Percentiles rank a stretch among this genome's conserved stretches.
phyloP scores from a whole-genome alignment of 2,797 vertebrate species.

The Schizothorax lantsangensis region DNA sequence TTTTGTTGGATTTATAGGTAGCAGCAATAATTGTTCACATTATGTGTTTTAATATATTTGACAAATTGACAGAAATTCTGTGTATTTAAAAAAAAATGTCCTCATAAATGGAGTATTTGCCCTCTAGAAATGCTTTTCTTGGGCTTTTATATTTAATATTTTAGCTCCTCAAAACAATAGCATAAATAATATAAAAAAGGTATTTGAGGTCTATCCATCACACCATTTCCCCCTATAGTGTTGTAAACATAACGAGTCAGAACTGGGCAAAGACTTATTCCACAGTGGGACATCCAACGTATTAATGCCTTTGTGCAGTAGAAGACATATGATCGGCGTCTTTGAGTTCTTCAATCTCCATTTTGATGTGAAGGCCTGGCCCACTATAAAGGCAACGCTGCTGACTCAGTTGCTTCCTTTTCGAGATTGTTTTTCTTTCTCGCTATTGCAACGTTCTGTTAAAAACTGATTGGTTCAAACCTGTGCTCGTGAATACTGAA shows the following conservation, averaged over 20 bases:
- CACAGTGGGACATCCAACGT: constrained; percentile 59
- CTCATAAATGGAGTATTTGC: background rate
- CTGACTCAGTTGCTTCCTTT: constrained; percentile 64
- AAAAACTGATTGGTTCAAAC: constrained; percentile 59
- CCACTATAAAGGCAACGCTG: constrained; percentile 52
- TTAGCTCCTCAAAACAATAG: background rate
- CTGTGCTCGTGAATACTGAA: constrained; percentile 49
- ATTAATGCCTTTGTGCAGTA: constrained; percentile 57
- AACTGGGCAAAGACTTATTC: constrained; percentile 55
- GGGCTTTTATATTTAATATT: background rate
- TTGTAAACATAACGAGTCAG: constrained; percentile 52
- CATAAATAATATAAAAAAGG: background rate
- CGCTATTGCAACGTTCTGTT: constrained; percentile 39
- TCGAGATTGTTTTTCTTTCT: constrained; percentile 55
- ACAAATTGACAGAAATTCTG: background rate
- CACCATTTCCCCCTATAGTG: constrained; percentile 16
- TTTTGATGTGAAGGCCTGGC: constrained; percentile 60
- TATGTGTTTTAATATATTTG: background rate
- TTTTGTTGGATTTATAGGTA: background rate
- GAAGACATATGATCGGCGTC: constrained; percentile 60
- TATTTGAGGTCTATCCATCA: constrained; percentile 53
- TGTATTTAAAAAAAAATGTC: background rate
- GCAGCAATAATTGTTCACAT: background rate
- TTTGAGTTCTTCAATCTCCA: constrained; percentile 63
- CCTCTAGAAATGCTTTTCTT: background rate